Base-by-base conservation (phyloP, 2,113 vertebrate genomes). In the Salminus brasiliensis region DNA sequence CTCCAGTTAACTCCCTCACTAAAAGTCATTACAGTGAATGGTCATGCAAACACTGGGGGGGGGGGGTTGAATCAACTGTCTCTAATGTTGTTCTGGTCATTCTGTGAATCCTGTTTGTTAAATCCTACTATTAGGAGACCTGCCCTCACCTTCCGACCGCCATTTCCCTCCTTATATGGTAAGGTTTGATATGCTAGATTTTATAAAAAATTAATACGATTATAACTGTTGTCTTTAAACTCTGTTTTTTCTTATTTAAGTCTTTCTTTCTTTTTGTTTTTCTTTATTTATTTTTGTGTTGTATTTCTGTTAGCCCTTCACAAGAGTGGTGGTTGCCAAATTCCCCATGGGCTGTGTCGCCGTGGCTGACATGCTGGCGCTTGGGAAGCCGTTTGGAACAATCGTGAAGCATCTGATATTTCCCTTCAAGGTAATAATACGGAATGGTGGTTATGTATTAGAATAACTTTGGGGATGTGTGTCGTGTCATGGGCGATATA, bases 261-360 rank as follows among this genome's bases (percentile, higher is more conserved):
- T 41, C 39, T 41, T 41, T 41, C 39, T 41, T n/a, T n/a, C n/a
- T n/a, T 41, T 41, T 41, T 41, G 39, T 41, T 41, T 15, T 15
- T 7, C 45, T 47, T 47, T 71, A 36, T 70, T 27, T 69, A 4
- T 47, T n/a, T 21, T 62, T 53, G 43, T 2, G 15, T 11, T 52
- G 62, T 21, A 27, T n/a, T n/a, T n/a, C n/a, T 25, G 25, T n/a
- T 23, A 84, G 83, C 53, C 66, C 13, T 78, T 66, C 15, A 81
- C 78, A 1, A 78, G 67, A 16, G 84, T 85, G 65, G 84, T 85
- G n/a, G 84, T 85, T 30, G 81, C 84, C 78, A 85, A 83, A 55
- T 85, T 81, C 71, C 71, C 81, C 2, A 70, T 78, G 78, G 81
- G 81, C 8, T 73, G 73, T 34, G 81, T 83, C 36, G 34, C 84